Conservation (phyloP, 2,113 vertebrate genomes). For the Megaceryle torquata region DNA sequence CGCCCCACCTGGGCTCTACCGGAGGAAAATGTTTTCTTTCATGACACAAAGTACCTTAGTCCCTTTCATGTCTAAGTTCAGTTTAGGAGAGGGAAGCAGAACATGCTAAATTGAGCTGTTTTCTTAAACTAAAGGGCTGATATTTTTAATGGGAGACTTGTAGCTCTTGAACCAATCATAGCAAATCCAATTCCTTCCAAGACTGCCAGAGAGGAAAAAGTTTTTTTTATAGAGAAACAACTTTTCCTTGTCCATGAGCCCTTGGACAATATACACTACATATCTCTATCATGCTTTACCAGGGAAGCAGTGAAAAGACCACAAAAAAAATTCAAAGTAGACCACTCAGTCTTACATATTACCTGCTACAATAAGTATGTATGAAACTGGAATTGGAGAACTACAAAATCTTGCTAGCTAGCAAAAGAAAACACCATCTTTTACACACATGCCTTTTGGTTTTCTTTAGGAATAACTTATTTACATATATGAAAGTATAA, state of each 20-base stretch:
- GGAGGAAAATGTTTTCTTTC: neutral
- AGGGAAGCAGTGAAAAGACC: neutral
- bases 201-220: neutral
- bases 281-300: neutral
- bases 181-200: neutral
- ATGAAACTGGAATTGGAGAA: neutral
- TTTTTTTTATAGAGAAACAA: neutral
- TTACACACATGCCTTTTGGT: neutral
- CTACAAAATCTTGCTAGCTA: neutral
- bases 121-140: neutral
- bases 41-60: neutral
- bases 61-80: neutral
- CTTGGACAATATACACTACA: neutral
- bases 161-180: neutral
- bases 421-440: neutral
- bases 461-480: neutral
- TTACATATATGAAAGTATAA: neutral
- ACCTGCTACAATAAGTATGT: neutral
- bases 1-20: neutral
- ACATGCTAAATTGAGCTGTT: neutral
- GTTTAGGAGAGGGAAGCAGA: neutral
- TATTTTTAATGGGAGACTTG: neutral
- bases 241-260: neutral
- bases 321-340: neutral
- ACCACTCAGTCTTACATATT: neutral